phyloP scores from a whole-genome alignment of 2,797 vertebrate genomes.

The Cichlasoma orientale region DNA sequence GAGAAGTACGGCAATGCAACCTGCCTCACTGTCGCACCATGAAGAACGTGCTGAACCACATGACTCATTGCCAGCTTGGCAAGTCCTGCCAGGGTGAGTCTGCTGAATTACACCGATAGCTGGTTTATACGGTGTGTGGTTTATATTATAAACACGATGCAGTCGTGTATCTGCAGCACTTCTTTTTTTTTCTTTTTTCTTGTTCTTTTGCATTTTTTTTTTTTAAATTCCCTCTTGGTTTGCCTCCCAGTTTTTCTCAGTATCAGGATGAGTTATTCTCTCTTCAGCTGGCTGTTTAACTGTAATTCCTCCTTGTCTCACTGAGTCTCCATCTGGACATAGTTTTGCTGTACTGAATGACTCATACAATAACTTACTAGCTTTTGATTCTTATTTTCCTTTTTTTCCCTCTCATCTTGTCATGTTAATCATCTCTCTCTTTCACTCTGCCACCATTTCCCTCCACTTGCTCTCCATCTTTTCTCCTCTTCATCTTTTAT shows the following conservation, averaged over 20 bases:
- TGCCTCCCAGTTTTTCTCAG: slow-evolving; percentile 8
- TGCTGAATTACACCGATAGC: slow-evolving; percentile 24
- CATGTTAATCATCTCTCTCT: slow-evolving; percentile 22
- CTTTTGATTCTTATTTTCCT: slow-evolving; percentile 3
- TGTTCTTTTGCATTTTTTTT: not conserved
- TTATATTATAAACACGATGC: slow-evolving; percentile 20
- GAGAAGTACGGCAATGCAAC: slow-evolving; percentile 93
- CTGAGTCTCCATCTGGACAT: slow-evolving; percentile 33
- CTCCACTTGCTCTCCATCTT: slow-evolving; percentile 5
- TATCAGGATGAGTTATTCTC: slow-evolving; percentile 25
- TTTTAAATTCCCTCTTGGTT: slow-evolving; percentile 24
- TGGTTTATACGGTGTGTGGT: slow-evolving; percentile 12
- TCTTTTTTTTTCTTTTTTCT: not conserved
- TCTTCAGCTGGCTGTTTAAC: slow-evolving; percentile 14
- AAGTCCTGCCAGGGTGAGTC: slow-evolving; percentile 96
- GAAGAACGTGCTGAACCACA: slow-evolving; percentile 99
- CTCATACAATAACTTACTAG: slow-evolving; percentile 25
- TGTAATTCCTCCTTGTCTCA: slow-evolving; percentile 6
- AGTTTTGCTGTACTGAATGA: slow-evolving; percentile 37
- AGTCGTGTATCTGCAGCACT: slow-evolving; percentile 2
- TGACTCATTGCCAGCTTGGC: slow-evolving; percentile 98
- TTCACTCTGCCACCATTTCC: slow-evolving; percentile 19
- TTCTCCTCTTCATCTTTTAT: not conserved
- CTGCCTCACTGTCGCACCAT: slow-evolving; percentile 98
- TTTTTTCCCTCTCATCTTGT: slow-evolving; percentile 9